Base-by-base conservation (phyloP, 2,888 invertebrate genomes). In the Campoplex nolae region DNA sequence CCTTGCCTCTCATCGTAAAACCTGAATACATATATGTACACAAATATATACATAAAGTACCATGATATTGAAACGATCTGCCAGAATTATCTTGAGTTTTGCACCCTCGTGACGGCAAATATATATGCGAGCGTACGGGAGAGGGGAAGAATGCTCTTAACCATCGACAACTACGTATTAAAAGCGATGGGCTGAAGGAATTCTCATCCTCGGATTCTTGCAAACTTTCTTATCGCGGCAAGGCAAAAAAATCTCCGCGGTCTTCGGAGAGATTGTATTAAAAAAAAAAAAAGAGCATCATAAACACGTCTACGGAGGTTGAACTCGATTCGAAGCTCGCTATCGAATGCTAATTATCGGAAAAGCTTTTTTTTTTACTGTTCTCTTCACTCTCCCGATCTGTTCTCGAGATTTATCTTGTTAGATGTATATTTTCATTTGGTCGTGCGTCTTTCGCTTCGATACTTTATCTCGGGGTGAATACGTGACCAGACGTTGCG, bases 1-100 rank as follows among this genome's bases (percentile, higher is more conserved):
- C 93, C 94, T 94, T 94, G 93, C 91, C 56, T 77, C 54, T 71
- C 42, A 42, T 78, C 71, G 70, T 65, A 71, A 80, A 71, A 32
- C 71, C 13, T 62, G n/a, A 13, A 71, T 62, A 45, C 23, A 48
- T 71, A 71, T 48, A 62, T 48, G 56, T 7, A 32, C 2, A 68
- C 11, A 23, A 28, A 51, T 42, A 51, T 32, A 13, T 9, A 73
- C 62, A 54, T 28, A 81, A 51, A 75, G 62, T 68, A 74, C 68
- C 58, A 73, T 77, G 62, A 84, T 82, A 87, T 87, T 84, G 75
- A 84, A 87, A 82, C 82, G 82, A 84, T 84, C 78, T 76, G 67
- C 6, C 68, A 32, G 78, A 82, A 82, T 82, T 75, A 87, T 87
- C 81, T 81, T 81, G 62, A 82, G 75, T 68, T 38, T 84, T 84